Evolutionary conservation across 2,888 invertebrate genomes (phyloP), one percentile per base, ranked within the genome.

Genomic region (Nomada fabriciana): DNA sequence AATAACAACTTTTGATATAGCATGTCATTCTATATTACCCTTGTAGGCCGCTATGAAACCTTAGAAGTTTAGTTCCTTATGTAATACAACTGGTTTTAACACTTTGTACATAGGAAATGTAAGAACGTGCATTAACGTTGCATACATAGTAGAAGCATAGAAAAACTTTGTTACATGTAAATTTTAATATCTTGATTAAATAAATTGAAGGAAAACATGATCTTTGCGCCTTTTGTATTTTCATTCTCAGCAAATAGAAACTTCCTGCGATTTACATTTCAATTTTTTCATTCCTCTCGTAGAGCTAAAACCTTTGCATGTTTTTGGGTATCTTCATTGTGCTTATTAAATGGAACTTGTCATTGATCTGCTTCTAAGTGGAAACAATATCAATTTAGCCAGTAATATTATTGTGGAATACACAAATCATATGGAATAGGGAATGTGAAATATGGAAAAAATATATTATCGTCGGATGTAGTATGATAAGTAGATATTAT

Each of bases 401-500:
- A 61, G 60, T 67, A 72, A 73, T 57, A 13, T 50, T 69, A 10
- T 7, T 61, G 36, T 23, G 65, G 59, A 81, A 73, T 15, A 70
- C 75, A 42, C 50, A 81, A 83, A 3, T 59, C 72, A 64, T 52
- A 72, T 71, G 69, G 69, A 52, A 47, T 63, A 11, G 47, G 25
- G 20, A 60, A 50, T 69, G 63, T 76, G 60, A 20, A 65, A 63
- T 73, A 23, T 77, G 79, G 80, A 83, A 75, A 55, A 57, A 47
- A 18, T 72, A 13, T 73, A 29, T 80, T 85, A 68, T 60, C 71
- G 50, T 76, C 57, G 36, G 67, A 78, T 76, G 18, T 79, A 73
- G 43, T 64, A 79, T 65, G 55, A 53, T 82, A 88, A 83, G 76
- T 83, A 88, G 68, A 83, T 88, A 88, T 79, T 53, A 25, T 70